Percentiles rank a stretch among this genome's conserved stretches.
Conservation (phyloP, 1,140 invertebrate genomes). For the Carcinoscorpius rotundicauda region DNA sequence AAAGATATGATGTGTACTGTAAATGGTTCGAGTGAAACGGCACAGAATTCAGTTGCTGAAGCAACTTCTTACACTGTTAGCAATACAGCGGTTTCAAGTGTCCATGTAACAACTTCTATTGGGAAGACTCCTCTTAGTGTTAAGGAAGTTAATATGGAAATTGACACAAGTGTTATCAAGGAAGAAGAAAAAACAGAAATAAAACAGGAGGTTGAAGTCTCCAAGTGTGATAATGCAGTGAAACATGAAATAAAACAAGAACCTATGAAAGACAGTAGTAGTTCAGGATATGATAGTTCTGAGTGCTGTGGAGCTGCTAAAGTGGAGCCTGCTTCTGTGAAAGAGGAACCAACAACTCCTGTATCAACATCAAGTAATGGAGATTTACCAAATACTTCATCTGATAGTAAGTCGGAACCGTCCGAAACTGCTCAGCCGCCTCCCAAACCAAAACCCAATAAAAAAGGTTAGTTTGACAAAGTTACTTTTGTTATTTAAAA, state of each 20-base stretch:
- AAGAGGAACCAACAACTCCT: slow-evolving; percentile 47
- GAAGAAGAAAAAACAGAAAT: too few relatives aligned
- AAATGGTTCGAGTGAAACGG: too few relatives aligned
- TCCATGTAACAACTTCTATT: too few relatives aligned
- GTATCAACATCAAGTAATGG: slow-evolving; percentile 28
- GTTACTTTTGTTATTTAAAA: neutral
- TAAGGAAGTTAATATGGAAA: too few relatives aligned
- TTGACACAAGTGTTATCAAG: too few relatives aligned
- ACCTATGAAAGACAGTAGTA: slow-evolving; percentile 40
- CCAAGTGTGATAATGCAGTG: slow-evolving; percentile 26
- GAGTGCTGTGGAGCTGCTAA: slow-evolving; percentile 14
- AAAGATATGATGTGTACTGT: too few relatives aligned
- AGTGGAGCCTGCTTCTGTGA: slow-evolving; percentile 31
- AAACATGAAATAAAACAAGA: slow-evolving; percentile 59
- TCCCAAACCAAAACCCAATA: slow-evolving; percentile 15
- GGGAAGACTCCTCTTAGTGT: too few relatives aligned
- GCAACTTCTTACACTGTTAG: too few relatives aligned
- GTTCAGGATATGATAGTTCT: slow-evolving; percentile 1
- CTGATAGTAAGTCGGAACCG: slow-evolving; percentile 14
- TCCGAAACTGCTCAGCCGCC: slow-evolving; percentile 12
- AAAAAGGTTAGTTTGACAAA: slow-evolving; percentile 11
- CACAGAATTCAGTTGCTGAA: too few relatives aligned
- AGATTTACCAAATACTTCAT: slow-evolving; percentile 1
- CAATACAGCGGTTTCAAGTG: too few relatives aligned
- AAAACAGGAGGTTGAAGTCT: neutral